Conservation (phyloP, 2,113 vertebrate genomes). For the Carettochelys insculpta region DNA sequence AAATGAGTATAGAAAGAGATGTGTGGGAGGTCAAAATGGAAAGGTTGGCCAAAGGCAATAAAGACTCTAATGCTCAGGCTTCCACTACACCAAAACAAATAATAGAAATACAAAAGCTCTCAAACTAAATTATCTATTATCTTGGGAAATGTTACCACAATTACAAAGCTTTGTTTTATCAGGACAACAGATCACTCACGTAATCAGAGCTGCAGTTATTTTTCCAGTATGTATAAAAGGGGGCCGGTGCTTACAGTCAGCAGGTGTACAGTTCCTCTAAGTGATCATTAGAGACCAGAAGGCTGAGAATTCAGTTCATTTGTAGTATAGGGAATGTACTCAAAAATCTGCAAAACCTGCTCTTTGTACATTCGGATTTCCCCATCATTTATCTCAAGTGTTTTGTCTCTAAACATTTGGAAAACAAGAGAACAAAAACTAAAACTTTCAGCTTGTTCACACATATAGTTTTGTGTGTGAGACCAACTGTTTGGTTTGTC, state of each 20-base stretch:
- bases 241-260: neutral
- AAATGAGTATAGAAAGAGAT: neutral
- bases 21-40: neutral
- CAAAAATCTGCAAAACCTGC: neutral
- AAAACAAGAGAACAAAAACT: slow-evolving; percentile 1
- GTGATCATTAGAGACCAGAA: neutral
- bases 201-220: neutral
- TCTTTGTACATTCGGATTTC: neutral
- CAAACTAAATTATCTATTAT: neutral
- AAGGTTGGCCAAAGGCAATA: neutral
- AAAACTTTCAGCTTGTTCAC: neutral
- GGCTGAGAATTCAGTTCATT: neutral
- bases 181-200: neutral
- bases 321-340: neutral
- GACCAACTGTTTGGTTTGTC: neutral
- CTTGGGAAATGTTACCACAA: neutral
- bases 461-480: neutral
- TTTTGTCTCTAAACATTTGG: neutral
- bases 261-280: neutral
- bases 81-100: neutral
- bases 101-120: neutral
- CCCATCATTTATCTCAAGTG: neutral
- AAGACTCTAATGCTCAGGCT: neutral
- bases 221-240: slow-evolving; percentile 5
- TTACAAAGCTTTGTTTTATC: neutral